Evolutionary conservation across 2,888 invertebrate species (phyloP).

Genomic region (Agonopterix subpropinquella): DNA sequence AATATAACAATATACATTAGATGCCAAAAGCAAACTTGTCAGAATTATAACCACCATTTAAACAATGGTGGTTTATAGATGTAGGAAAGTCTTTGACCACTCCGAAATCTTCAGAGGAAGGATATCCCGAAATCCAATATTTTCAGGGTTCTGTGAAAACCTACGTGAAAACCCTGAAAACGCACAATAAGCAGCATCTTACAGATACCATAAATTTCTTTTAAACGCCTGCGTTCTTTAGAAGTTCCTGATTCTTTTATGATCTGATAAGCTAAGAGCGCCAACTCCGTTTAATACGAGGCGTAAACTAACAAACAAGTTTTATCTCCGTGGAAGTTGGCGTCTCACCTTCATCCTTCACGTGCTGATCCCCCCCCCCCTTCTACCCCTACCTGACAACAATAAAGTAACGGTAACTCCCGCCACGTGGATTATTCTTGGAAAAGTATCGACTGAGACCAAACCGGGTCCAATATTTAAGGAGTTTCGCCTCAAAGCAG

Average conservation of each 20-base stretch:
- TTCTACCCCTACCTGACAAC: slow-evolving; percentile 24
- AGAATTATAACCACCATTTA: no score
- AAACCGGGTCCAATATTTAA: slow-evolving; percentile 1
- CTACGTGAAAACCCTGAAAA: no score
- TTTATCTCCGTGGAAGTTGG: slow-evolving; percentile 61
- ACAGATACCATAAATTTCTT: no score
- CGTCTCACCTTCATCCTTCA: slow-evolving; percentile 67
- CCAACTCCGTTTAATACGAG: slow-evolving; percentile 27
- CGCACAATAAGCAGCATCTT: no score
- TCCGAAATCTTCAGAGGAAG: no score
- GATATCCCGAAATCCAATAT: no score
- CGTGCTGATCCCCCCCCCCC: slow-evolving; percentile 43
- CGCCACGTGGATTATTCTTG: slow-evolving; percentile 38
- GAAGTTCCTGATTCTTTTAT: slow-evolving; percentile 23
- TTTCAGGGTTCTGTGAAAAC: no score
- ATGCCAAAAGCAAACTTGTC: no score
- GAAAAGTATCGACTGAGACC: slow-evolving; percentile 15
- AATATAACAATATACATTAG: no score
- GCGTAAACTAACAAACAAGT: slow-evolving; percentile 62
- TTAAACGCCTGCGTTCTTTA: no score
- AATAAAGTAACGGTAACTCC: slow-evolving; percentile 49
- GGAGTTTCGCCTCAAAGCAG: not conserved
- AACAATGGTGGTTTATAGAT: no score
- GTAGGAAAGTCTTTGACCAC: no score
- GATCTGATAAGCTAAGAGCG: slow-evolving; percentile 33